Percentiles rank a stretch among this genome's conserved stretches.
Evolutionary conservation across 2,797 vertebrate genomes (phyloP).

Genomic region (Sciaenops ocellatus): DNA sequence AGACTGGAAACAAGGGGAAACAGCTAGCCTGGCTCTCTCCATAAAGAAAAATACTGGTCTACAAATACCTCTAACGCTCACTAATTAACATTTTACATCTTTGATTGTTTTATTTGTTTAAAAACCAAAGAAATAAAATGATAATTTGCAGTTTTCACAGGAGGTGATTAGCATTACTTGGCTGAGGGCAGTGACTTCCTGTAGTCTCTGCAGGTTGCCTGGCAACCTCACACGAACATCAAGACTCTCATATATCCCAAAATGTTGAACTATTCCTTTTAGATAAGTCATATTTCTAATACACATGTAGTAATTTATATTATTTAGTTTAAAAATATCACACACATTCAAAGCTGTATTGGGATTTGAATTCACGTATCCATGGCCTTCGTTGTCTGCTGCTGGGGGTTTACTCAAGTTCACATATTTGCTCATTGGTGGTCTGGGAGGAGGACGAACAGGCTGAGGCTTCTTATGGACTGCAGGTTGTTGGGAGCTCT

Average conservation of each 20-base stretch:
- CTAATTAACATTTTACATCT: neutral
- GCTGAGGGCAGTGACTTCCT: neutral
- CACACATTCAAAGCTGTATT: constrained; percentile 1
- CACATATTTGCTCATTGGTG: neutral
- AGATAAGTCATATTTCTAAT: neutral
- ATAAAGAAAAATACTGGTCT: neutral
- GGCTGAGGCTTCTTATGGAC: constrained; percentile 17
- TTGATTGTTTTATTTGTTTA: neutral
- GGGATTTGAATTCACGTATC: neutral
- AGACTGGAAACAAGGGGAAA: neutral
- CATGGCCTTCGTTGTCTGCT: neutral
- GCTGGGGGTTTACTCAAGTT: neutral
- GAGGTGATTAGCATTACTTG: neutral
- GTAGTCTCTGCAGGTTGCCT: too few species aligned
- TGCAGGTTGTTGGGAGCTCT: neutral
- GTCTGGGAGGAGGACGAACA: constrained; percentile 33
- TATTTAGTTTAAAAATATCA: neutral
- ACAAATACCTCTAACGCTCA: neutral
- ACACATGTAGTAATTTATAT: neutral
- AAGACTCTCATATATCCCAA: neutral
- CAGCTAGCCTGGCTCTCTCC: neutral
- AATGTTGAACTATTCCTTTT: neutral
- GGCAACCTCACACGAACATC: too few species aligned
- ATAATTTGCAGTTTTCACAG: neutral
- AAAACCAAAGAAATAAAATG: neutral